A percentile compares a stretch with the other conserved stretches of the same genome.
phyloP scores from a whole-genome alignment of 2,888 invertebrate species.

The Melolontha melolontha region DNA sequence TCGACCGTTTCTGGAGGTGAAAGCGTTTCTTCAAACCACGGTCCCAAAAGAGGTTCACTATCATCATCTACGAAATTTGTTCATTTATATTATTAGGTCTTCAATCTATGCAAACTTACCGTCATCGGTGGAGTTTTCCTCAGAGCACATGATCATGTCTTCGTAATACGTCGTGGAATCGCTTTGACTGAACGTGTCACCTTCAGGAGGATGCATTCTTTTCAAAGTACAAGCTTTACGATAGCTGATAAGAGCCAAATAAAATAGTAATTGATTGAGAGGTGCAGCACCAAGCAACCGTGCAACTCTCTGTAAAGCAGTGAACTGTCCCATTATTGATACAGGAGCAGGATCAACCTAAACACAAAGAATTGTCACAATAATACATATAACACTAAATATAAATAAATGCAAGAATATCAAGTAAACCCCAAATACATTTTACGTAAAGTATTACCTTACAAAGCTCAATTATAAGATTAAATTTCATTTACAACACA shows the following conservation, averaged over 20 bases:
- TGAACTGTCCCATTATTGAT: slow-evolving; percentile 73
- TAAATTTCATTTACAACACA: too few relatives aligned
- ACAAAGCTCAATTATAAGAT: too few relatives aligned
- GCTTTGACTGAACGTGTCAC: slow-evolving; percentile 86
- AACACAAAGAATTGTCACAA: too few relatives aligned
- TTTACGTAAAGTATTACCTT: too few relatives aligned
- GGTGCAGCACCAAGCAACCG: slow-evolving; percentile 79
- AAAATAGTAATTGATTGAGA: slow-evolving; percentile 86
- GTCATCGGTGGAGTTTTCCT: slow-evolving; percentile 90
- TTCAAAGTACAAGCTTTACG: slow-evolving; percentile 90
- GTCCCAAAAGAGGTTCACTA: slow-evolving; percentile 87
- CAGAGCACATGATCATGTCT: slow-evolving; percentile 91
- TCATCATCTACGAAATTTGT: slow-evolving; percentile 70
- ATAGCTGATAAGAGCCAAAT: slow-evolving; percentile 89
- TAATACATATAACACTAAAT: too few relatives aligned
- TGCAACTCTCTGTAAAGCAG: slow-evolving; percentile 78
- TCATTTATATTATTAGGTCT: slow-evolving; percentile 2
- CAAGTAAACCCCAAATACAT: too few relatives aligned
- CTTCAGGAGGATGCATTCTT: slow-evolving; percentile 84
- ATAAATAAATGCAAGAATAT: too few relatives aligned
- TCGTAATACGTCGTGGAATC: slow-evolving; percentile 97
- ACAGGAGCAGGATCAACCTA: slow-evolving; percentile 72
- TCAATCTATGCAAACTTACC: slow-evolving; percentile 66
- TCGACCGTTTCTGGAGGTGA: slow-evolving; percentile 81
- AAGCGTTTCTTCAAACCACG: slow-evolving; percentile 95